These are phyloP conservation scores for Dendrolimus houi DNA, from an alignment of 2,888 invertebrate genomes.

Conservation along the genomic window DNA sequence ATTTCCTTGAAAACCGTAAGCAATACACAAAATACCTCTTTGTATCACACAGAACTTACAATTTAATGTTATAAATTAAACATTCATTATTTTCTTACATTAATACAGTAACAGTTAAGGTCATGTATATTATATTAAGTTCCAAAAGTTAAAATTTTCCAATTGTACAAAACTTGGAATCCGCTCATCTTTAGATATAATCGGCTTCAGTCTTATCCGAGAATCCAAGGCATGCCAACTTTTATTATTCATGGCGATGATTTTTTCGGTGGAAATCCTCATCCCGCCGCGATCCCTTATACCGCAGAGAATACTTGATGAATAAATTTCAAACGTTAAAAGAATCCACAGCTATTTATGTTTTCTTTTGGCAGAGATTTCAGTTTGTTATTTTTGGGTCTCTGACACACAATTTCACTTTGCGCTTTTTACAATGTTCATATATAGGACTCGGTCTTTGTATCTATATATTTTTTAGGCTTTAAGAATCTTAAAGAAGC, in stretches of 20 bases:
- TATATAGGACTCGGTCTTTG: too few relatives aligned
- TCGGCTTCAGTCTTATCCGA: background rate
- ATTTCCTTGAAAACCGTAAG: too few relatives aligned
- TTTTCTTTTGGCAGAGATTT: background rate
- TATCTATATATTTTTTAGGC: too few relatives aligned
- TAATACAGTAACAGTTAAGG: too few relatives aligned
- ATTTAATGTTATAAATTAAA: too few relatives aligned
- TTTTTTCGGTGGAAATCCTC: slow-evolving; percentile 24
- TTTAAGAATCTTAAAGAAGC: too few relatives aligned
- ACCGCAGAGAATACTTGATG: background rate
- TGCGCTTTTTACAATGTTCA: too few relatives aligned
- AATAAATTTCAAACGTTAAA: background rate
- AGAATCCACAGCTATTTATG: background rate
- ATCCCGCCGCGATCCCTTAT: background rate
- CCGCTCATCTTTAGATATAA: background rate
- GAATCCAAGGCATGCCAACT: slow-evolving; percentile 20
- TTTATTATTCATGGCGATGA: slow-evolving; percentile 45
- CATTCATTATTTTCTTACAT: too few relatives aligned
- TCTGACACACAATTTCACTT: too few relatives aligned
- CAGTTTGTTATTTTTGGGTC: background rate
- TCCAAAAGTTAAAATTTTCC: background rate
- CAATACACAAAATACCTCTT: too few relatives aligned
- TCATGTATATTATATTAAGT: too few relatives aligned
- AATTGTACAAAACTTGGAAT: background rate
- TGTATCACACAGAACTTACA: too few relatives aligned